These are phyloP conservation scores for Paradoxurus hermaphroditus DNA, from an alignment of 2,113 vertebrate genomes.

Conservation along the genomic window DNA sequence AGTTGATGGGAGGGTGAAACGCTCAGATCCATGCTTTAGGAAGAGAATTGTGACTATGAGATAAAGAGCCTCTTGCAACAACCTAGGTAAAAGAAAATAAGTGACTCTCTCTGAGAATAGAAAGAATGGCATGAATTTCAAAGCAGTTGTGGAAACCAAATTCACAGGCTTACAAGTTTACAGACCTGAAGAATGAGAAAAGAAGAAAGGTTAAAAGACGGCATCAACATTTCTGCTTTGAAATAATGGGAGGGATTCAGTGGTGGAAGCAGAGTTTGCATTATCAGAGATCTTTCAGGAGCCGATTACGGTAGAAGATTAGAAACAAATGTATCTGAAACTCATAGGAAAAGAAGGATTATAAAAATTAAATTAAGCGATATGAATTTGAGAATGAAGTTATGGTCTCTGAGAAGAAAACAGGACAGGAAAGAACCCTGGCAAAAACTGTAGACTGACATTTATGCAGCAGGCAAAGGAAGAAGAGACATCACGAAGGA, in stretches of 20 bases:
- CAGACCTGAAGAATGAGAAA: background rate
- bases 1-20: background rate
- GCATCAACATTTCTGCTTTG: background rate
- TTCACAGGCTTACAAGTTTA: background rate
- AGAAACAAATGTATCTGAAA: background rate
- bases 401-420: background rate
- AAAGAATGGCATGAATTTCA: background rate
- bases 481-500: background rate
- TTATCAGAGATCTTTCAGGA: background rate
- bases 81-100: background rate
- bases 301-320: background rate
- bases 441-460: background rate
- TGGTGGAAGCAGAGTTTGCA: background rate
- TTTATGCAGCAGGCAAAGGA: background rate
- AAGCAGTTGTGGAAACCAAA: background rate
- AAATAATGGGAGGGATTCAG: background rate
- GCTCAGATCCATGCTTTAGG: background rate
- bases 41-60: background rate
- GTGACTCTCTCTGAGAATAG: background rate
- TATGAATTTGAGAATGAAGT: background rate
- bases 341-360: background rate
- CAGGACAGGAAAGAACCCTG: background rate
- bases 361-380: background rate
- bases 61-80: background rate
- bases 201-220: background rate